phyloP scores from a whole-genome alignment of 2,888 invertebrate genomes.

The Lasioglossum marginatum region DNA sequence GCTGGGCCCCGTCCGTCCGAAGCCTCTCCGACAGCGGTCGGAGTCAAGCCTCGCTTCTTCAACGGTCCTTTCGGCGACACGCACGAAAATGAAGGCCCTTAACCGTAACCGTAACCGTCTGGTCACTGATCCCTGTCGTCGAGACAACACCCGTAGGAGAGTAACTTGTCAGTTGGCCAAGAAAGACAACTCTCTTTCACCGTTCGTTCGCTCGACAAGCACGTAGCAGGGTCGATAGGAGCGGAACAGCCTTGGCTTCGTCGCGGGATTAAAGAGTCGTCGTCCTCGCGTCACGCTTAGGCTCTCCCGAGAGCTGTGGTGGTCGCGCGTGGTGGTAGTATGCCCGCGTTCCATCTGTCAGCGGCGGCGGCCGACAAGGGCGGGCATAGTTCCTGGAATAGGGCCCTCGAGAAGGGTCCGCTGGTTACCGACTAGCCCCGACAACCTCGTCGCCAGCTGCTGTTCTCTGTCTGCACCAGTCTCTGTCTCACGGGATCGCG shows the following conservation, averaged over 20 bases:
- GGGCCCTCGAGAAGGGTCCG: not conserved
- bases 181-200: not conserved
- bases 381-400: constrained; percentile 29
- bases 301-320: constrained; percentile 14
- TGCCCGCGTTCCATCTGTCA: constrained; percentile 69
- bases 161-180: not conserved
- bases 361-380: constrained; percentile 6
- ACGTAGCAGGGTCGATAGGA: not conserved
- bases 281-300: constrained; percentile 36
- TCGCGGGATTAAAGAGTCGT: constrained; percentile 53
- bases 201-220: not conserved
- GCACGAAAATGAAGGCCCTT: not conserved
- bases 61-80: constrained; percentile 14
- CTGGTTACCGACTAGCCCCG: not conserved
- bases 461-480: not conserved
- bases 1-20: constrained; percentile 32
- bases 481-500: constrained; percentile 34
- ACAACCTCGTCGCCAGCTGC: not conserved
- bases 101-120: not conserved
- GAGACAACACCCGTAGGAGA: not conserved
- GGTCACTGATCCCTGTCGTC: not conserved
- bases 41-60: constrained; percentile 43
- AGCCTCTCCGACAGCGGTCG: constrained; percentile 33
- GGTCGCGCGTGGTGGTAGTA: constrained; percentile 30
- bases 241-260: constrained; percentile 37